Conservation (phyloP, 2,888 invertebrate genomes). For the Ischnura elegans region DNA sequence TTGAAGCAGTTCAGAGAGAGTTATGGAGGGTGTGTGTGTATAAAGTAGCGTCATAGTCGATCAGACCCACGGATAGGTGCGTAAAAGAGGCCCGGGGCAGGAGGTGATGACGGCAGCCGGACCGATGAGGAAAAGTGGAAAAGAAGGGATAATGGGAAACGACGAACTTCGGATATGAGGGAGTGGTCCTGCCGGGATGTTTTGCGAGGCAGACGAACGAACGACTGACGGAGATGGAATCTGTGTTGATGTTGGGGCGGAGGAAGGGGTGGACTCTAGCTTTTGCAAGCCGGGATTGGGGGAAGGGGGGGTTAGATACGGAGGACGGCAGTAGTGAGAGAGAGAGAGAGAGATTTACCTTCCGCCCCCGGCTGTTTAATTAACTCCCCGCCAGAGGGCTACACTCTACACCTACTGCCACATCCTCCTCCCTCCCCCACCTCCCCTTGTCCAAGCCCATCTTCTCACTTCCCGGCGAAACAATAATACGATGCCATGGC, state of each 20-base stretch:
- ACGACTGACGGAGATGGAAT: background rate
- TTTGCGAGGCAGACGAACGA: background rate
- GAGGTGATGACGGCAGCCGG: background rate
- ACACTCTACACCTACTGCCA: slow-evolving; percentile 35
- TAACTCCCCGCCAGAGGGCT: slow-evolving; percentile 35
- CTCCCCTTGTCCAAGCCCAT: background rate
- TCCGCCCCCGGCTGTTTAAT: slow-evolving; percentile 35
- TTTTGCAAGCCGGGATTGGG: background rate
- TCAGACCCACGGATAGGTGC: background rate
- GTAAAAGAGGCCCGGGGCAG: background rate
- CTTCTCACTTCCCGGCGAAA: slow-evolving; percentile 6
- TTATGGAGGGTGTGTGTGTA: background rate
- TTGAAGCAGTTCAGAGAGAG: too few relatives aligned
- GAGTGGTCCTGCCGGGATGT: background rate
- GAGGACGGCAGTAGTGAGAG: background rate
- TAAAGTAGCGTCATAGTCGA: background rate
- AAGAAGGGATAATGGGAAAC: slow-evolving; percentile 31
- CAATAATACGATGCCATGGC: slow-evolving; percentile 26
- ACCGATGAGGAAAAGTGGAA: background rate
- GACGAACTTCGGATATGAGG: slow-evolving; percentile 8
- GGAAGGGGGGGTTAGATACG: background rate
- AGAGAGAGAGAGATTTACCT: slow-evolving; percentile 15
- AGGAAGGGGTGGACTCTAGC: background rate
- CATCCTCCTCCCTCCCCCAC: background rate
- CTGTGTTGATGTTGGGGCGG: too few relatives aligned